Percentiles rank a stretch among this genome's conserved stretches.
These are phyloP conservation scores for Melanophora roralis DNA, from an alignment of 2,888 invertebrate genomes.

Conservation along the genomic window DNA sequence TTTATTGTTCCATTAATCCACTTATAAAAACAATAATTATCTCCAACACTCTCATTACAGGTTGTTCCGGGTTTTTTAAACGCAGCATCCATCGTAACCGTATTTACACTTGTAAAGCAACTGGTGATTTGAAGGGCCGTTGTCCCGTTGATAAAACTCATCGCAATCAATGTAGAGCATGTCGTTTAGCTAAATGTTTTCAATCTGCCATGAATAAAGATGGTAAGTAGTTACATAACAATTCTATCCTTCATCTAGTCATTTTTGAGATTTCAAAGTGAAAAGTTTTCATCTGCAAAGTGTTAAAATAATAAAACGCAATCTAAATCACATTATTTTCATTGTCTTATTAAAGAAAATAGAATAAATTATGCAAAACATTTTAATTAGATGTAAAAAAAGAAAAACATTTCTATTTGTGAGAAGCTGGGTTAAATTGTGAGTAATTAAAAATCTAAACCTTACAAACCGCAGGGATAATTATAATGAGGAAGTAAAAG, in stretches of 20 bases:
- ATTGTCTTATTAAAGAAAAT: conserved; percentile 59
- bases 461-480: conserved; percentile 47
- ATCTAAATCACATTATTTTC: conserved; percentile 51
- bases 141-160: conserved; percentile 98
- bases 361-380: conserved; percentile 61
- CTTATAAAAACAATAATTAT: neutral
- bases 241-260: neutral
- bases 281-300: conserved; percentile 37
- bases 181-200: conserved; percentile 95
- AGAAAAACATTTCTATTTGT: neutral
- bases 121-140: conserved; percentile 93
- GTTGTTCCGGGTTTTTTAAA: conserved; percentile 97
- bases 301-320: conserved; percentile 59
- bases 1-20: neutral
- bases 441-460: conserved; percentile 59
- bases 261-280: neutral
- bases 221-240: conserved; percentile 82
- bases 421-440: too few relatives aligned
- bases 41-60: conserved; percentile 77
- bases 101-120: conserved; percentile 97
- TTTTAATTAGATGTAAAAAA: conserved; percentile 42
- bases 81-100: conserved; percentile 96
- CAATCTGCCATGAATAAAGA: conserved; percentile 98
- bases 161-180: conserved; percentile 97
- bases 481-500: conserved; percentile 33